Percentiles rank a stretch among this genome's conserved stretches.
Conservation (phyloP, 92 coral and sea anemone species). For the Nematostella vectensis region DNA sequence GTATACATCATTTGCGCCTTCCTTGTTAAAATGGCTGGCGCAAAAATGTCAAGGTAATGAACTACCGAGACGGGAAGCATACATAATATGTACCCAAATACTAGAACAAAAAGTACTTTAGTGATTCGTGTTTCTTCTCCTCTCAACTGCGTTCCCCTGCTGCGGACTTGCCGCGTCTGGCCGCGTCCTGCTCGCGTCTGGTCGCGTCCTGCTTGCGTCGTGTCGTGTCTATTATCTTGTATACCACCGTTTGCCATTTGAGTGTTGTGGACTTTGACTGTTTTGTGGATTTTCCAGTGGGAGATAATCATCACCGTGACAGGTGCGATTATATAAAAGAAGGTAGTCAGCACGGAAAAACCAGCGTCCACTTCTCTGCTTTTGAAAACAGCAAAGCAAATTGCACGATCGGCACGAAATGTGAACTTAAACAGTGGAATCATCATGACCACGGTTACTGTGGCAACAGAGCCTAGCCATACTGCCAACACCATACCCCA, state of each 20-base stretch:
- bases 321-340: not conserved
- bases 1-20: not conserved
- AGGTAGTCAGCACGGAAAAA: not conserved
- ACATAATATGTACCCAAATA: not conserved
- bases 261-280: not conserved
- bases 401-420: not conserved
- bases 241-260: not conserved
- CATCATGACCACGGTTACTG: not conserved
- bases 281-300: not conserved
- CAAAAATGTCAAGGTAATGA: not conserved
- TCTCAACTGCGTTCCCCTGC: not conserved
- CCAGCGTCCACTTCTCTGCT: not conserved
- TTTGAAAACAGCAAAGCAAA: not conserved
- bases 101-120: not conserved
- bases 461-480: not conserved
- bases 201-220: too few species aligned
- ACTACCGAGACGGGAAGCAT: not conserved
- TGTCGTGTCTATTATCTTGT: too few species aligned
- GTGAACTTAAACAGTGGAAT: not conserved
- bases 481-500: not conserved
- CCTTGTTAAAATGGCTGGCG: not conserved
- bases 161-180: too few species aligned
- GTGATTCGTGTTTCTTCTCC: not conserved
- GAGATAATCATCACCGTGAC: not conserved
- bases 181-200: too few species aligned